Conservation (phyloP, 2,888 invertebrate genomes). For the Limnephilus lunatus region DNA sequence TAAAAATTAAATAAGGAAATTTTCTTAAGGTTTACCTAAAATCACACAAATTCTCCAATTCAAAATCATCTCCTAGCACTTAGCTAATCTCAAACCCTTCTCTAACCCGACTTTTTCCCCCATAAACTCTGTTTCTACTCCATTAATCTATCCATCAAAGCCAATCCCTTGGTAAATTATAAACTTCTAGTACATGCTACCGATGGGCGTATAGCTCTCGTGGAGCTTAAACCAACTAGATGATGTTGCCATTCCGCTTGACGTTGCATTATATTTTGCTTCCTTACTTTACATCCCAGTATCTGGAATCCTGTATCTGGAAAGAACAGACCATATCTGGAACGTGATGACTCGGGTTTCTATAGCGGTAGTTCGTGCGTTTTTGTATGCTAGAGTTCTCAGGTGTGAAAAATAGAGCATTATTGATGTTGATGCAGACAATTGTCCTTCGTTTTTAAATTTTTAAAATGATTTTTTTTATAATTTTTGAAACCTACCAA, state of each 20-base stretch:
- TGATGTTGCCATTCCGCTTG: background rate
- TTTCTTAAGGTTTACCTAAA: background rate
- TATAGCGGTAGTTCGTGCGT: too few relatives aligned
- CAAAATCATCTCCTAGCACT: background rate
- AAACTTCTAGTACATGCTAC: background rate
- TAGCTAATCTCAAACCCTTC: background rate
- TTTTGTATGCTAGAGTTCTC: too few relatives aligned
- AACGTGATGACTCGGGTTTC: background rate
- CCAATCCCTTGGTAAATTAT: background rate
- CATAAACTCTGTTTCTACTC: background rate
- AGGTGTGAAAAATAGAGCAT: too few relatives aligned
- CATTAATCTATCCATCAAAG: background rate
- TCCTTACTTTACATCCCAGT: background rate
- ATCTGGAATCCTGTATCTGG: background rate
- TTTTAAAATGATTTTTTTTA: too few relatives aligned
- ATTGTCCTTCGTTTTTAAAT: too few relatives aligned
- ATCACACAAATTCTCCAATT: background rate
- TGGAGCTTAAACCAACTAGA: background rate
- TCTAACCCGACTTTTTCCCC: background rate
- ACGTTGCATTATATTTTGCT: background rate
- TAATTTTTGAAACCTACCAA: too few relatives aligned
- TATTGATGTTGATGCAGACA: too few relatives aligned
- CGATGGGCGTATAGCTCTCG: background rate
- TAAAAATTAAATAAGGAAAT: background rate
- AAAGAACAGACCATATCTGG: background rate